Evolutionary conservation across 2,113 vertebrate species (phyloP).

Genomic region (Pongo abelii): DNA sequence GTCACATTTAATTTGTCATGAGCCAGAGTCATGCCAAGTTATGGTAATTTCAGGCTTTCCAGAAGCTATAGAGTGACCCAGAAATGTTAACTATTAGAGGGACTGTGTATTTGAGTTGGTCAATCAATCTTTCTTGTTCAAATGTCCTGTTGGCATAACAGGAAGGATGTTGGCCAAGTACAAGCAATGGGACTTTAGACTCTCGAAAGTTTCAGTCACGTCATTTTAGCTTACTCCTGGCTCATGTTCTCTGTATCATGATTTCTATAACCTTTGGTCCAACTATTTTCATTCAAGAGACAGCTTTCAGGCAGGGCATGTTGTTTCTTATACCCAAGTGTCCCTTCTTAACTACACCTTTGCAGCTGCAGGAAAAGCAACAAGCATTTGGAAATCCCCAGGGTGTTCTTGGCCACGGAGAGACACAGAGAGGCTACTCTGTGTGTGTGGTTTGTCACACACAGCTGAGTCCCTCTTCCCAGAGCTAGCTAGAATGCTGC

Average conservation of each 20-base stretch:
- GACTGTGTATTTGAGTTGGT: not conserved
- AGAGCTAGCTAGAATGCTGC: constrained; percentile 63
- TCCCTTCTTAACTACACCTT: not conserved
- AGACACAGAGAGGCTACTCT: not conserved
- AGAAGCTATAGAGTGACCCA: not conserved
- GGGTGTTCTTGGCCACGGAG: not conserved
- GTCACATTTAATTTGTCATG: not conserved
- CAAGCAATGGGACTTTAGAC: not conserved
- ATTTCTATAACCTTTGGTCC: not conserved
- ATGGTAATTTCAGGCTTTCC: not conserved
- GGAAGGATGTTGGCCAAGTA: not conserved
- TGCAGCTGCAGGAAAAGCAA: not conserved
- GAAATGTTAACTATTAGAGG: not conserved
- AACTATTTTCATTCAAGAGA: not conserved
- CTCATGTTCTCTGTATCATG: not conserved
- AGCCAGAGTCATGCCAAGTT: not conserved
- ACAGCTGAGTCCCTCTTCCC: not conserved
- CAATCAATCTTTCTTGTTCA: not conserved
- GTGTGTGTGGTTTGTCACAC: not conserved
- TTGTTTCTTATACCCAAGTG: too few relatives aligned
- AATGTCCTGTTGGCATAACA: not conserved
- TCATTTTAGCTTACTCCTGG: not conserved
- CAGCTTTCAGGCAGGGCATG: not conserved
- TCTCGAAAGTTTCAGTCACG: fast-evolving
- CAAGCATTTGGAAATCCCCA: not conserved